Conservation (phyloP, 2,113 vertebrate genomes). For the Burhinus oedicnemus region DNA sequence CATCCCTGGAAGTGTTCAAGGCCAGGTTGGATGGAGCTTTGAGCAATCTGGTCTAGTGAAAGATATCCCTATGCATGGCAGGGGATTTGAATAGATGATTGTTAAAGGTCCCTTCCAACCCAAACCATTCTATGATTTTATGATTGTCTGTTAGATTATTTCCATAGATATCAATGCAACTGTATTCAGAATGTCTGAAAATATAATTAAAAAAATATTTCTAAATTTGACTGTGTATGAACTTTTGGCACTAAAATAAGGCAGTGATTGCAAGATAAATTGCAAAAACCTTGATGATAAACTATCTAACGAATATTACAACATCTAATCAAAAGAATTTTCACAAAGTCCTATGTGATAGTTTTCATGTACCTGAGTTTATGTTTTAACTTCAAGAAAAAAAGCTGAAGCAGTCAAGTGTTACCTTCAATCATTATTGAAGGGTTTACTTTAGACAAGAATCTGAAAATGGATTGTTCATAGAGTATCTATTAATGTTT, state of each 20-base stretch:
- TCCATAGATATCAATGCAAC: neutral
- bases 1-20: accelerated
- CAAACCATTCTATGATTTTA: neutral
- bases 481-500: neutral
- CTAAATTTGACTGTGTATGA: neutral
- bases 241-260: neutral
- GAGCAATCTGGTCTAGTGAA: neutral
- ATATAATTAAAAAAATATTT: neutral
- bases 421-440: neutral
- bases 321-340: neutral
- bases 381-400: neutral
- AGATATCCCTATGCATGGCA: neutral
- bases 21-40: neutral
- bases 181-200: neutral
- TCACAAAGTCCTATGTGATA: neutral
- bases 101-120: neutral
- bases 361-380: neutral
- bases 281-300: neutral
- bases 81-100: neutral
- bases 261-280: neutral
- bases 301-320: neutral
- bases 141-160: neutral
- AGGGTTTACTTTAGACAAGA: neutral
- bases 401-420: neutral
- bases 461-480: neutral